phyloP scores from a whole-genome alignment of 2,797 vertebrate genomes.

The Lepidocolaptes lacrymiger region DNA sequence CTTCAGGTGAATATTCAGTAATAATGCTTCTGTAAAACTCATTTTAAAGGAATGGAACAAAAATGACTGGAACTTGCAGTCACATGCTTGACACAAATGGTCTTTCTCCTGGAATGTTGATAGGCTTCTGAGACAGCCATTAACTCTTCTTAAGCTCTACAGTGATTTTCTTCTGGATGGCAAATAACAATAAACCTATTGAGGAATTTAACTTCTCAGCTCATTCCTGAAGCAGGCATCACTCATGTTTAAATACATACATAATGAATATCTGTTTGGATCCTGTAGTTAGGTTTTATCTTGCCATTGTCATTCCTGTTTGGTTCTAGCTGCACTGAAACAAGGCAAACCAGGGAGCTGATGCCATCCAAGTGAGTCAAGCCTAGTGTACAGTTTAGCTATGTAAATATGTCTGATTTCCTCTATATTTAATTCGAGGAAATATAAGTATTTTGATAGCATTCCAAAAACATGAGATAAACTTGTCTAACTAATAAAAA shows the following conservation, averaged over 20 bases:
- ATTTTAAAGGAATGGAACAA: not conserved
- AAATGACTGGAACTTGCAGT: not conserved
- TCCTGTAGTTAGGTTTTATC: not conserved
- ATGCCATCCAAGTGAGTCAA: not conserved
- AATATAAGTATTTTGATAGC: not conserved
- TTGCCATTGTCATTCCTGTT: not conserved
- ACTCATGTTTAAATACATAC: not conserved
- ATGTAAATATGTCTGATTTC: not conserved
- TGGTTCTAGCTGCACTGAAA: not conserved
- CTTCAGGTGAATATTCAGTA: not conserved
- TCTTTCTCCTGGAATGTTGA: not conserved
- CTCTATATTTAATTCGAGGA: not conserved
- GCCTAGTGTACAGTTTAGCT: not conserved
- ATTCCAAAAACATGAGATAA: not conserved
- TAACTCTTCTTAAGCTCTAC: not conserved
- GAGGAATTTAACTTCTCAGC: constrained; percentile 32
- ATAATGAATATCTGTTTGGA: not conserved
- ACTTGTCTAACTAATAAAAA: not conserved
- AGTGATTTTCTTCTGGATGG: not conserved
- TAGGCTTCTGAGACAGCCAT: not conserved
- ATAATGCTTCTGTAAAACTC: not conserved
- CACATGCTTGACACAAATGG: not conserved
- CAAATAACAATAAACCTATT: not conserved
- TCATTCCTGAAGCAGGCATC: not conserved
- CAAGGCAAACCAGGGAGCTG: not conserved